Percentiles rank a stretch among this genome's conserved stretches.
Evolutionary conservation across 2,113 vertebrate species (phyloP).

Genomic region (Sorex fumeus): DNA sequence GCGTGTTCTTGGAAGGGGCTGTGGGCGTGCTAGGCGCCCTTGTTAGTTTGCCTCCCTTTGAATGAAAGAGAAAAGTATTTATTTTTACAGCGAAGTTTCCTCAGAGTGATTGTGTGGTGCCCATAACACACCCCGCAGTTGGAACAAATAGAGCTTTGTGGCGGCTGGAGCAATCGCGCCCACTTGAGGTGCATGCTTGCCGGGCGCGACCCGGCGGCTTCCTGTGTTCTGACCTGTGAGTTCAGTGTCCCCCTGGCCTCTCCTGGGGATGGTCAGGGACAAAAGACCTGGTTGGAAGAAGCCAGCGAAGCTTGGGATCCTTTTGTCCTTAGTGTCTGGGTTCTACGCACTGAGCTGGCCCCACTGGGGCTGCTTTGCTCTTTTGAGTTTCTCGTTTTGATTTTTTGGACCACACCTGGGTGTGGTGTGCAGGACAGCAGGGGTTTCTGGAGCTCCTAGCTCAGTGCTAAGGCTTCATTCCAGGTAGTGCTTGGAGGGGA

Average conservation of each 20-base stretch:
- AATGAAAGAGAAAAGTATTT: conserved; percentile 81
- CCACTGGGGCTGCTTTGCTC: not conserved
- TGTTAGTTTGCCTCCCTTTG: conserved; percentile 85
- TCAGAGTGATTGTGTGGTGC: conserved; percentile 82
- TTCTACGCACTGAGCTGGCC: too few relatives aligned
- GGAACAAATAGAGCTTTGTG: conserved; percentile 87
- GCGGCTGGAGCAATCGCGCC: not conserved
- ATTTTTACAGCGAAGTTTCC: conserved; percentile 83
- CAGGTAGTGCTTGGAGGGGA: too few relatives aligned
- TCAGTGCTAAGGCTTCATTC: too few relatives aligned
- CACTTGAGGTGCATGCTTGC: not conserved
- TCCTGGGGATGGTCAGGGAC: conserved; percentile 11
- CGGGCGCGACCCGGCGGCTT: not conserved
- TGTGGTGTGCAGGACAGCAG: too few relatives aligned
- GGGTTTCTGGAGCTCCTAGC: too few relatives aligned
- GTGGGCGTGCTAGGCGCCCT: conserved; percentile 75
- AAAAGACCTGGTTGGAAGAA: not conserved
- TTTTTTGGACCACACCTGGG: too few relatives aligned
- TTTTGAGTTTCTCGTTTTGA: too few relatives aligned
- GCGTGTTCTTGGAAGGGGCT: conserved; percentile 85
- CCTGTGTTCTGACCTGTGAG: conserved; percentile 75
- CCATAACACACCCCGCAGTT: conserved; percentile 68
- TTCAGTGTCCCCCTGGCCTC: conserved; percentile 31
- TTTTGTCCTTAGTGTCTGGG: not conserved
- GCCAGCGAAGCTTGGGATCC: not conserved